These are phyloP conservation scores for Metellina segmentata DNA, from an alignment of 2,888 invertebrate genomes.

Conservation along the genomic window DNA sequence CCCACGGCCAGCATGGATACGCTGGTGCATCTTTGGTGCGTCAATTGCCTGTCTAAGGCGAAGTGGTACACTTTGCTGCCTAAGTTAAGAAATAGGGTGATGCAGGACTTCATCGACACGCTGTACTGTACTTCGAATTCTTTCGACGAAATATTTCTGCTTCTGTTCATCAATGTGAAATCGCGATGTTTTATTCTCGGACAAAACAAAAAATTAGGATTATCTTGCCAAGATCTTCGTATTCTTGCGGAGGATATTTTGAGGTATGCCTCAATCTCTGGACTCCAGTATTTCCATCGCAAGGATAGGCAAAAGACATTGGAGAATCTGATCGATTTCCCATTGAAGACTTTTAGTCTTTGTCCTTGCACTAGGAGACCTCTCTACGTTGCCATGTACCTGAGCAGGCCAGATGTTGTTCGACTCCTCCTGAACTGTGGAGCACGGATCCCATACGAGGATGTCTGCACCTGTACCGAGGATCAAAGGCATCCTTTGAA, in stretches of 20 bases:
- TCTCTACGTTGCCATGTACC: slow-evolving; percentile 66
- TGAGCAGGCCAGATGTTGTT: slow-evolving; percentile 40
- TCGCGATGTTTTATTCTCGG: slow-evolving; percentile 19
- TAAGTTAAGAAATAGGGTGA: slow-evolving; percentile 27
- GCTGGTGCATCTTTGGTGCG: slow-evolving; percentile 56
- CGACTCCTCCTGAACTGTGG: slow-evolving; percentile 61
- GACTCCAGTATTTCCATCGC: slow-evolving; percentile 16
- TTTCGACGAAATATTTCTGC: slow-evolving; percentile 65
- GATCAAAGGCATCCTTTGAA: slow-evolving; percentile 36
- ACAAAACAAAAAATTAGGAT: neutral
- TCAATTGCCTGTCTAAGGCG: slow-evolving; percentile 40
- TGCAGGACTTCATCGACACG: slow-evolving; percentile 64
- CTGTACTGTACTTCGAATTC: slow-evolving; percentile 65
- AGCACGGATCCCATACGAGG: slow-evolving; percentile 65
- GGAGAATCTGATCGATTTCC: slow-evolving; percentile 58
- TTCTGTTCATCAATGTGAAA: slow-evolving; percentile 58
- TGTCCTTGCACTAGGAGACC: slow-evolving; percentile 70
- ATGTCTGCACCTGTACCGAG: slow-evolving; percentile 40
- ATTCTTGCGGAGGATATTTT: slow-evolving; percentile 51
- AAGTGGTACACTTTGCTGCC: slow-evolving; percentile 39
- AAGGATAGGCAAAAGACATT: neutral
- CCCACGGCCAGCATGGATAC: slow-evolving; percentile 27
- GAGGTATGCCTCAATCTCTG: slow-evolving; percentile 1
- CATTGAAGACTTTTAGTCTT: slow-evolving; percentile 66
- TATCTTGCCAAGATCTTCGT: slow-evolving; percentile 20